Evolutionary conservation across 2,797 vertebrate species (phyloP).

Genomic region (Poecile montanus): DNA sequence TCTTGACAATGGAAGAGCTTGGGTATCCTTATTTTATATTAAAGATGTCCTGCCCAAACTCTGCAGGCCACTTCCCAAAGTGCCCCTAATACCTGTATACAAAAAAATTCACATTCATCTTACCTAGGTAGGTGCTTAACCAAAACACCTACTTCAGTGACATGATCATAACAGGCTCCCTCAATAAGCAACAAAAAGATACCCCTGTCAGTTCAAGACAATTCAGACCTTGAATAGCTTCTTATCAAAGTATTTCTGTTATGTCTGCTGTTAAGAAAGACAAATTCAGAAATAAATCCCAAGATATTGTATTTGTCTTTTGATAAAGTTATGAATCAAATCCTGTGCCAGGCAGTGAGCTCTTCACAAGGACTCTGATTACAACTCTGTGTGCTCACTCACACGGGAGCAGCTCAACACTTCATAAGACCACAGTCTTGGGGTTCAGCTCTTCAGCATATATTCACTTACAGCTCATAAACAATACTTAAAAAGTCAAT

Average conservation of each 20-base stretch:
- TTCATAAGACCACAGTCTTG: not conserved
- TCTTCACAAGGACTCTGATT: not conserved
- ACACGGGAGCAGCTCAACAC: not conserved
- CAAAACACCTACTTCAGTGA: not conserved
- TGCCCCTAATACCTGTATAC: not conserved
- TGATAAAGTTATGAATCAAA: not conserved
- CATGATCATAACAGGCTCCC: not conserved
- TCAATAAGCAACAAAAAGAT: not conserved
- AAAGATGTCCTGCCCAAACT: not conserved
- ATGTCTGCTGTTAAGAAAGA: not conserved
- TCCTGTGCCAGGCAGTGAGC: not conserved
- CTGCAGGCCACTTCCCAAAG: not conserved
- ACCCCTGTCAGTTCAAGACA: not conserved
- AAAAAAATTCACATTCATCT: not conserved
- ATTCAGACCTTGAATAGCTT: not conserved
- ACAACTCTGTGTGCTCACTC: not conserved
- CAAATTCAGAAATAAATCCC: not conserved
- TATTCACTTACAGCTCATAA: not conserved
- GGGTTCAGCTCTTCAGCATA: not conserved
- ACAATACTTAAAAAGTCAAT: not conserved
- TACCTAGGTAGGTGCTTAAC: not conserved
- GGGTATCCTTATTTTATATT: not conserved
- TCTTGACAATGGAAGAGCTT: not conserved
- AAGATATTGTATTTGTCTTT: not conserved
- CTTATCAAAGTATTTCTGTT: not conserved